phyloP scores from a whole-genome alignment of 2,113 vertebrate species.

The Garra rufa region DNA sequence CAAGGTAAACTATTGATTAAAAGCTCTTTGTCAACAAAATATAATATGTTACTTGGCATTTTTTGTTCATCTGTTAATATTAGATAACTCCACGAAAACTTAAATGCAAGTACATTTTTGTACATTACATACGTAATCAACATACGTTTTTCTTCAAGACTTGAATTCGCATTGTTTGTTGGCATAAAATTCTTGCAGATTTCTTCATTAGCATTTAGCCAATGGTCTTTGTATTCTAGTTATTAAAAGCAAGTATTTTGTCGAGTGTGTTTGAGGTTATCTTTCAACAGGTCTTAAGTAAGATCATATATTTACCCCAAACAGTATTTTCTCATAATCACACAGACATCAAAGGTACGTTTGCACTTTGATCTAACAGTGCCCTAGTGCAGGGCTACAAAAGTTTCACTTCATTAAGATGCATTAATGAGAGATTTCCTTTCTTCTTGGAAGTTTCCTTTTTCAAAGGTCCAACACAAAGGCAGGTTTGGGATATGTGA shows the following conservation, averaged over 20 bases:
- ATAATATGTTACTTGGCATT: background rate
- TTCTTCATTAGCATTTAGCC: background rate
- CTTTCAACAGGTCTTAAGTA: background rate
- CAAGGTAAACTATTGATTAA: background rate
- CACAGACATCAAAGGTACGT: conserved; percentile 29
- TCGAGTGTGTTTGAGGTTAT: conserved; percentile 16
- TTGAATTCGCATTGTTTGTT: background rate
- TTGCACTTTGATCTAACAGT: conserved; percentile 33
- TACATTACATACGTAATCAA: no score
- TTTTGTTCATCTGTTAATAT: no score
- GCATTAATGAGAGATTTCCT: conserved; percentile 22
- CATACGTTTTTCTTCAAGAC: background rate
- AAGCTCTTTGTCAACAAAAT: background rate
- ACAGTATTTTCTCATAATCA: background rate
- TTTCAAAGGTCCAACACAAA: conserved; percentile 27
- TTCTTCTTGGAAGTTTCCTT: conserved; percentile 27
- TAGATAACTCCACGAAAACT: background rate
- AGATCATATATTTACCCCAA: background rate
- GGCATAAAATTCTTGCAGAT: background rate
- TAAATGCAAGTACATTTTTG: background rate
- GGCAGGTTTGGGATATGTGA: background rate
- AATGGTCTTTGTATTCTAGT: background rate
- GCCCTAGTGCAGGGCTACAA: conserved; percentile 16
- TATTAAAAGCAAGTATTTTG: conserved; percentile 30
- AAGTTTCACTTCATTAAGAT: conserved; percentile 33